A percentile compares a stretch with the other conserved stretches of the same genome.
Conservation (phyloP, 2,888 invertebrate species). For the Nebria brevicollis region DNA sequence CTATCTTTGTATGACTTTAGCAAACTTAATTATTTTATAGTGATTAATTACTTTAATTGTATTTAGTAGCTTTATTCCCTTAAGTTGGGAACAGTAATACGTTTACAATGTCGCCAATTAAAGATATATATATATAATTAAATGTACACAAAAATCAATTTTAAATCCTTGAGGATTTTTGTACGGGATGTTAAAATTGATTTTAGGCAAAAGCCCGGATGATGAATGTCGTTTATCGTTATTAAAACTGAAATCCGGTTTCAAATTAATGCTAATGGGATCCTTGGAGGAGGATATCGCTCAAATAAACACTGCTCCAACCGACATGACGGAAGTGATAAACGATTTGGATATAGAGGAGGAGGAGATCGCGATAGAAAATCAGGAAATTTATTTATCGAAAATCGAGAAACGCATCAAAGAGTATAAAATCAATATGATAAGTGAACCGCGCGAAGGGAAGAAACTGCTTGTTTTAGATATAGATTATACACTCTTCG, state of each 20-base stretch:
- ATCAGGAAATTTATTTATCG: conserved; percentile 75
- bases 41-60: background rate
- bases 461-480: conserved; percentile 94
- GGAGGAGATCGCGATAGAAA: conserved; percentile 78
- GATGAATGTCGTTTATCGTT: conserved; percentile 81
- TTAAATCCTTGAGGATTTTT: no score
- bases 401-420: conserved; percentile 86
- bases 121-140: background rate
- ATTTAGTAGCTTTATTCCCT: no score
- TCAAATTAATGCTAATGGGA: conserved; percentile 97
- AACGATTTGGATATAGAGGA: conserved; percentile 94
- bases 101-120: conserved; percentile 9
- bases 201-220: conserved; percentile 82
- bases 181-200: background rate
- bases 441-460: conserved; percentile 84
- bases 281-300: conserved; percentile 92
- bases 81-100: no score
- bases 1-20: background rate
- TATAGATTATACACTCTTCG: conserved; percentile 96
- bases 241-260: conserved; percentile 84
- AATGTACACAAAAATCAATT: no score
- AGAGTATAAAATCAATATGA: conserved; percentile 82
- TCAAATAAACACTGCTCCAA: conserved; percentile 82
- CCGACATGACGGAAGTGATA: conserved; percentile 84
- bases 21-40: background rate